Evolutionary conservation across 2,797 vertebrate species (phyloP), one percentile per base, ranked within the genome.

Genomic region (Chaetodon trifasciatus): DNA sequence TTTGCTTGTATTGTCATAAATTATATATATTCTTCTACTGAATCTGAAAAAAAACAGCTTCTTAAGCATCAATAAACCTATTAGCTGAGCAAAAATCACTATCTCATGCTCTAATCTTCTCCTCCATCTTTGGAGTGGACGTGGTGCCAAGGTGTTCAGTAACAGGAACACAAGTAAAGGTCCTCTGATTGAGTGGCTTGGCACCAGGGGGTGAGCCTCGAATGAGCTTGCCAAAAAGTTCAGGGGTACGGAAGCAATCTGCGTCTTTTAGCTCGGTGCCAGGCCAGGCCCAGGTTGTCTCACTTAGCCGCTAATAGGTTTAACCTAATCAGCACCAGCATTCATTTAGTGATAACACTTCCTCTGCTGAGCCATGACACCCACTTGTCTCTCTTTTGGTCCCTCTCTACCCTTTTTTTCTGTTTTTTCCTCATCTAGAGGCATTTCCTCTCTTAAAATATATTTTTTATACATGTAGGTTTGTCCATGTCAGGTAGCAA

Each of bases 261-360:
- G 44, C 62, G 68, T 88, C 71, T 77, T 73, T 75, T 68, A 76
- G 89, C 74, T 69, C 28, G 11, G 63, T 71, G 77, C 69, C 76
- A 84, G 70, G 28, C 44, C 64, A 62, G 35, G 73, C 71, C 80
- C 75, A 66, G 81, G 88, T 89, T 77, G 84, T 66, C 76, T 83
- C 82, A 79, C 80, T 90, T 83, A 89, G 79, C 89, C 70, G 83
- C 86, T 94, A 94, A 95, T 89, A 80, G 92, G 86, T 92, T 94
- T 94, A 90, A 87, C 82, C 88, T 86, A 85, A 93, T 92, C 90
- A 90, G 82, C 81, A 83, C 76, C 84, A 84, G 79, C 82, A 67
- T 81, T 93, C 76, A 87, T 89, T 93, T 91, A 86, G 83, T 74
- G 64, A 81, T 71, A 83, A 89, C 81, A 82, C 89, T 84, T 86